A percentile compares a stretch with the other conserved stretches of the same genome.
Evolutionary conservation across 2,888 invertebrate genomes (phyloP).

Genomic region (Sisyra nigra): DNA sequence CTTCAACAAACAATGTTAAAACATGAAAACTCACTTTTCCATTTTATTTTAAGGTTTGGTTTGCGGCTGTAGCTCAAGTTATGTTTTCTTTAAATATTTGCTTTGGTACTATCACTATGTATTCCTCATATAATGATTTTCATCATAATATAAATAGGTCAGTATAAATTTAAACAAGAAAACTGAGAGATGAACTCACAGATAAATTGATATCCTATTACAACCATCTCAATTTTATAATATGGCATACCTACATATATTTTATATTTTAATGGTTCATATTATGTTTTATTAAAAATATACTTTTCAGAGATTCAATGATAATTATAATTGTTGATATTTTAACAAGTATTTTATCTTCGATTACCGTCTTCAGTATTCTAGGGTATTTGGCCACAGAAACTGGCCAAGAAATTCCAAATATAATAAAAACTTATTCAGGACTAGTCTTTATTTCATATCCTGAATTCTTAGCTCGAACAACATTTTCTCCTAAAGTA

Average conservation of each 20-base stretch:
- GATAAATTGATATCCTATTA: background rate
- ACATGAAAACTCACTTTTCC: no score
- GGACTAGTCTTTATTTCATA: no score
- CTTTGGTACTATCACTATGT: constrained; percentile 62
- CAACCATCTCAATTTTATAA: background rate
- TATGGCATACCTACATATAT: no score
- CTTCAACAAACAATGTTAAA: background rate
- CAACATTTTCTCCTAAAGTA: no score
- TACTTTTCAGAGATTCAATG: constrained; percentile 53
- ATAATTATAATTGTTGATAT: constrained; percentile 17
- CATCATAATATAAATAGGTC: constrained; percentile 52
- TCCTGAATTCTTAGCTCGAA: no score
- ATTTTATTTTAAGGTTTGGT: constrained; percentile 44
- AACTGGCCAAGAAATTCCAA: no score
- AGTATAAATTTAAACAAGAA: constrained; percentile 3
- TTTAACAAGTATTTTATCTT: no score
- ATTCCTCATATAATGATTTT: constrained; percentile 60
- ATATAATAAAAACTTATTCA: no score
- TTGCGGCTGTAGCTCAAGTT: constrained; percentile 61
- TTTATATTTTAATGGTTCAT: no score
- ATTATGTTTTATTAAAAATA: no score
- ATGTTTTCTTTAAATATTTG: constrained; percentile 65
- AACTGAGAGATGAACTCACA: background rate
- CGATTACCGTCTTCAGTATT: no score
- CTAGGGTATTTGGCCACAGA: no score